phyloP scores from a whole-genome alignment of 2,113 vertebrate genomes.

The Morphnarchus princeps region DNA sequence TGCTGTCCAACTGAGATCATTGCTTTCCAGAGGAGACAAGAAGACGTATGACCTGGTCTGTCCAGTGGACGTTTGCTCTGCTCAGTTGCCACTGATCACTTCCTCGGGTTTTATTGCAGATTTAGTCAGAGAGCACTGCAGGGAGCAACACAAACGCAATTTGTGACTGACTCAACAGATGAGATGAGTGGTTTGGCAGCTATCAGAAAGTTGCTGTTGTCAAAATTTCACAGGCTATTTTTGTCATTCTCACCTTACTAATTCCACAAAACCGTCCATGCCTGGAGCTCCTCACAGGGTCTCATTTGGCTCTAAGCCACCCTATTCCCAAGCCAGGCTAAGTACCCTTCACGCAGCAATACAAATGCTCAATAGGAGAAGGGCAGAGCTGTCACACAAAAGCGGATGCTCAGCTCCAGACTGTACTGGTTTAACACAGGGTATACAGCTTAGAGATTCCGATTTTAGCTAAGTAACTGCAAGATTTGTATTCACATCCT shows the following conservation, averaged over 20 bases:
- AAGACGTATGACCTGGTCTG: background rate
- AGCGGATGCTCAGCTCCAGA: background rate
- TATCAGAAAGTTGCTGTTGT: background rate
- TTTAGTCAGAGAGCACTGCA: background rate
- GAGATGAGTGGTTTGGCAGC: background rate
- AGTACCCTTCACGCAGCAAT: background rate
- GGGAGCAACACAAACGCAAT: background rate
- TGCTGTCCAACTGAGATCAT: background rate
- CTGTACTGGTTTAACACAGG: no score
- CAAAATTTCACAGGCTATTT: background rate
- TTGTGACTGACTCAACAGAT: background rate
- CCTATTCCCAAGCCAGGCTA: background rate
- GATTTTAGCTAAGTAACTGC: background rate
- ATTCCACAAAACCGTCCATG: background rate
- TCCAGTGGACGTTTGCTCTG: accelerated
- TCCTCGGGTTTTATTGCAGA: background rate
- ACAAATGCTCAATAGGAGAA: background rate
- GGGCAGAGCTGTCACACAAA: background rate
- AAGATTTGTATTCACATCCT: background rate
- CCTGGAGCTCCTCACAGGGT: background rate
- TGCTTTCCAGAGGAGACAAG: background rate
- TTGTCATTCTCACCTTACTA: background rate
- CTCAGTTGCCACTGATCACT: background rate
- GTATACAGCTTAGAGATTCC: background rate
- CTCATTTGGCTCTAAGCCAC: background rate